Evolutionary conservation across 2,888 invertebrate species (phyloP).

Genomic region (Calliopum simillimum): DNA sequence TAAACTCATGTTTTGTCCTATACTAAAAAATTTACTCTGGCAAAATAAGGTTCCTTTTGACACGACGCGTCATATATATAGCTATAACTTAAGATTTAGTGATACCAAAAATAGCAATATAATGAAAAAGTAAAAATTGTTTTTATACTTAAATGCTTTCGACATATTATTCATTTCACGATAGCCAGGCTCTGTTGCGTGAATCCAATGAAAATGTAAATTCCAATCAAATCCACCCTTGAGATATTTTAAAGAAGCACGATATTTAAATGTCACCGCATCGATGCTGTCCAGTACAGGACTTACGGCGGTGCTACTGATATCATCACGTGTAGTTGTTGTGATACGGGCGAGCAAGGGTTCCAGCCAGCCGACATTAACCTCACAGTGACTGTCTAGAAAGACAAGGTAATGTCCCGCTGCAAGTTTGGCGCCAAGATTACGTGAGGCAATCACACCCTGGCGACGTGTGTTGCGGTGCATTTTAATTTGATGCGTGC

Average conservation of each 20-base stretch:
- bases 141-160: constrained; percentile 31
- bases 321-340: constrained; percentile 39
- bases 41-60: too few species aligned
- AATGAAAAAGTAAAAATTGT: constrained; percentile 22
- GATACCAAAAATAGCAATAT: too few species aligned
- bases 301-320: constrained; percentile 64
- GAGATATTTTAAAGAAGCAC: constrained; percentile 57
- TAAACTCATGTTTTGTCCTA: too few species aligned
- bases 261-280: constrained; percentile 64
- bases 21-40: too few species aligned
- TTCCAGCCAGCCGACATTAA: constrained; percentile 66
- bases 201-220: constrained; percentile 68
- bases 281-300: constrained; percentile 69
- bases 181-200: constrained; percentile 38
- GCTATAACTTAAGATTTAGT: too few species aligned
- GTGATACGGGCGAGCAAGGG: constrained; percentile 62
- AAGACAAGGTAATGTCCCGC: constrained; percentile 64
- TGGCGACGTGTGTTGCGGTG: constrained; percentile 54
- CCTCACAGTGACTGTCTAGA: constrained; percentile 68
- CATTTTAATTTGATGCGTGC: constrained; percentile 40
- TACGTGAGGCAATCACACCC: constrained; percentile 67
- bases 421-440: constrained; percentile 61
- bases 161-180: constrained; percentile 29
- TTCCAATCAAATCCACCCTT: constrained; percentile 70
- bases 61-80: too few species aligned